Conservation (phyloP, 2,888 invertebrate species). For the Ptilodon capucinus region DNA sequence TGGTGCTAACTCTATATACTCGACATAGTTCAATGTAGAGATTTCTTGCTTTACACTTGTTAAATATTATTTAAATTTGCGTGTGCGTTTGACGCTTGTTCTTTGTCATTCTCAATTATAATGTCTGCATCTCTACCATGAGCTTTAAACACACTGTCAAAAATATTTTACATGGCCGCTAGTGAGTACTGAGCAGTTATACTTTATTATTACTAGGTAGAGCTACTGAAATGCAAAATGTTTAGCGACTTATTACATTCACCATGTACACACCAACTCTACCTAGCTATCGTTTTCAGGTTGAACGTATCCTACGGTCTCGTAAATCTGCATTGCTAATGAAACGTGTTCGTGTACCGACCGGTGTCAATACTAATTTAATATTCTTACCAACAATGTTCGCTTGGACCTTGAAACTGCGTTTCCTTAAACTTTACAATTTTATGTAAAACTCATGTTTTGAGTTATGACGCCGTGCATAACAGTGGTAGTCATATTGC, state of each 20-base stretch:
- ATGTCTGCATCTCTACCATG: too few relatives aligned
- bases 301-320: conserved; percentile 34
- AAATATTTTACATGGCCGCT: too few relatives aligned
- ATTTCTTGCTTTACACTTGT: too few relatives aligned
- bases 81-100: too few relatives aligned
- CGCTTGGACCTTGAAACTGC: conserved; percentile 29
- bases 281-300: conserved; percentile 20
- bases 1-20: not conserved
- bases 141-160: too few relatives aligned
- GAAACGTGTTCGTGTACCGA: conserved; percentile 36
- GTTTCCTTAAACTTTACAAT: conserved; percentile 21
- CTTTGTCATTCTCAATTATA: too few relatives aligned
- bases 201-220: too few relatives aligned
- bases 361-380: conserved; percentile 40
- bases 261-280: too few relatives aligned
- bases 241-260: too few relatives aligned
- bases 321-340: conserved; percentile 51
- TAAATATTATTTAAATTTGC: too few relatives aligned
- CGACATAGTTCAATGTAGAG: not conserved
- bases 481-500: not conserved
- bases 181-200: too few relatives aligned
- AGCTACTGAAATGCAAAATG: too few relatives aligned
- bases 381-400: conserved; percentile 22
- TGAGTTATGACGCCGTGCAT: not conserved
- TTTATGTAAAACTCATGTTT: conserved; percentile 18